phyloP scores from a whole-genome alignment of 2,797 vertebrate genomes.

The Knipowitschia caucasica region DNA sequence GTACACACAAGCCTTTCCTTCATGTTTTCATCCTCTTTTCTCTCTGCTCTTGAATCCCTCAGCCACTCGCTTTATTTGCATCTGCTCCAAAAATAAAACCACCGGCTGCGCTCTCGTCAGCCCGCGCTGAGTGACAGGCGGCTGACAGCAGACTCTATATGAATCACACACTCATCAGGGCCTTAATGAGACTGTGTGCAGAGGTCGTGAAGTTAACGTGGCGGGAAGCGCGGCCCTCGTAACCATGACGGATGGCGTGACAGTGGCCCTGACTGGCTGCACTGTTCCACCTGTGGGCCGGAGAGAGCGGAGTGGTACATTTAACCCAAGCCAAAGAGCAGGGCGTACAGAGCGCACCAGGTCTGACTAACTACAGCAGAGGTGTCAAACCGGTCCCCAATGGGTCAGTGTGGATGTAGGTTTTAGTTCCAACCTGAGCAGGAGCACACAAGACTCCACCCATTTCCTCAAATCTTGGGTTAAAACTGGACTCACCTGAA shows the following conservation, averaged over 20 bases:
- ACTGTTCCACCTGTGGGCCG: constrained; percentile 24
- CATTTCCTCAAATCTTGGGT: too few species aligned
- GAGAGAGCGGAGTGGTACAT: background rate
- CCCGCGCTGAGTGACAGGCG: constrained; percentile 65
- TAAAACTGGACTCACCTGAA: too few species aligned
- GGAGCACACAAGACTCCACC: too few species aligned
- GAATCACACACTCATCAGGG: constrained; percentile 70
- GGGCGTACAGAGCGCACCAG: background rate
- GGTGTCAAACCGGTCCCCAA: too few species aligned
- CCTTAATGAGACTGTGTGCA: constrained; percentile 67
- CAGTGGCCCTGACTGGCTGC: constrained; percentile 37
- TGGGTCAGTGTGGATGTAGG: too few species aligned
- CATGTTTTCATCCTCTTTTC: constrained; percentile 65
- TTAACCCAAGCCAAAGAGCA: background rate
- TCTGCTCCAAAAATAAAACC: constrained; percentile 75
- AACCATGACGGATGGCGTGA: constrained; percentile 70
- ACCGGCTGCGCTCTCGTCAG: constrained; percentile 49
- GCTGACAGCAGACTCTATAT: constrained; percentile 58
- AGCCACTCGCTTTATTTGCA: constrained; percentile 74
- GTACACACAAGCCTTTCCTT: constrained; percentile 62
- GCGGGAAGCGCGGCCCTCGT: constrained; percentile 58
- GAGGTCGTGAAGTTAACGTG: constrained; percentile 69
- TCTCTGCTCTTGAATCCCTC: constrained; percentile 69
- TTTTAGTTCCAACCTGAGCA: too few species aligned
- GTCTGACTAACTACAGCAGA: background rate